Conservation (phyloP, 92 coral and sea anemone genomes). For the Diadumene lineata region DNA sequence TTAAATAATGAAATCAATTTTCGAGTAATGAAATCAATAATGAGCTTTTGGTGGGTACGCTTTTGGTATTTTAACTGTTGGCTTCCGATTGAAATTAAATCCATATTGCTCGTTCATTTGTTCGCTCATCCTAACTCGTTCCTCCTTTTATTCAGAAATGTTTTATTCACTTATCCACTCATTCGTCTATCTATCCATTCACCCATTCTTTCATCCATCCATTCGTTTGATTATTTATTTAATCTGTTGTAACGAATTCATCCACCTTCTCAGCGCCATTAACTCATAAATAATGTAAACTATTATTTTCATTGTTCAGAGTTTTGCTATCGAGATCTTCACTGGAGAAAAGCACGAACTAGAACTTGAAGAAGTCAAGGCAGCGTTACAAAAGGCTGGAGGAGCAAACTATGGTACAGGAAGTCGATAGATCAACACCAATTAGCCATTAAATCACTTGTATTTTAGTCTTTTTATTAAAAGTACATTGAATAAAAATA, state of each 20-base stretch:
- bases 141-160: neutral
- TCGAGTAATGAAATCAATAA: no score
- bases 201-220: neutral
- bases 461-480: neutral
- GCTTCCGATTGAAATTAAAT: no score
- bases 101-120: neutral
- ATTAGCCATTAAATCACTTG: neutral
- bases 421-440: neutral
- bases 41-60: no score
- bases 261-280: no score
- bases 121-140: neutral
- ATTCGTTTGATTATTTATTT: neutral
- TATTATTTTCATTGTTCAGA: constrained; percentile 36
- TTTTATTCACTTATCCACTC: neutral
- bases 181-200: neutral
- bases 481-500: neutral
- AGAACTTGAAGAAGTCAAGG: constrained; percentile 46
- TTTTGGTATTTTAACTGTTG: no score
- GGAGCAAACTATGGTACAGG: constrained; percentile 98
- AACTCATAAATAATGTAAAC: no score
- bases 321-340: constrained; percentile 84
- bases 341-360: constrained; percentile 71
- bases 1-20: no score
- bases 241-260: neutral
- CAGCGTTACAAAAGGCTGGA: constrained; percentile 72